phyloP scores from a whole-genome alignment of 2,113 vertebrate species.

The Candoia aspera region DNA sequence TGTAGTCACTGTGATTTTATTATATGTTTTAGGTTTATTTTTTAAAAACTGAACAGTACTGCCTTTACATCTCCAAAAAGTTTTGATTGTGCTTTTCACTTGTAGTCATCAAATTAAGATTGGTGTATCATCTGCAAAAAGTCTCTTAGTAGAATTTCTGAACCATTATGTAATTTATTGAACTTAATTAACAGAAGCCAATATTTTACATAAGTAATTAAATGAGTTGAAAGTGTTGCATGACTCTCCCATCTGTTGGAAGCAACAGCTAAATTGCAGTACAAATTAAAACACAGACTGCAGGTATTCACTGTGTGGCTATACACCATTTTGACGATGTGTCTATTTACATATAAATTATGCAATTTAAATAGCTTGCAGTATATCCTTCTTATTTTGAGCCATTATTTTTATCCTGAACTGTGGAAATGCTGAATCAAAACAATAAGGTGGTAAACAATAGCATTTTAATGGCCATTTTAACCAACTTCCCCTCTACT shows the following conservation, averaged over 20 bases:
- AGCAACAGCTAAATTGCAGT: conserved; percentile 46
- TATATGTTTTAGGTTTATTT: neutral
- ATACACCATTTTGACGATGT: conserved; percentile 32
- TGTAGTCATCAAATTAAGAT: conserved; percentile 15
- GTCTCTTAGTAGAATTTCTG: conserved; percentile 43
- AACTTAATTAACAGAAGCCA: conserved; percentile 58
- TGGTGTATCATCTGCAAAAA: conserved; percentile 12
- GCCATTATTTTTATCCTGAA: conserved; percentile 59
- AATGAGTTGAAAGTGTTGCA: conserved; percentile 48
- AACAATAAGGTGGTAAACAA: conserved; percentile 58
- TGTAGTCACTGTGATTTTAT: neutral
- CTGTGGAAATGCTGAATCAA: conserved; percentile 58
- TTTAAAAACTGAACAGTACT: neutral
- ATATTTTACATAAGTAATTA: conserved; percentile 65
- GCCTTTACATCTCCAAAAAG: neutral
- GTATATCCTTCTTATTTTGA: conserved; percentile 53
- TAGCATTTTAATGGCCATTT: conserved; percentile 55
- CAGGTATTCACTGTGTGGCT: conserved; percentile 40
- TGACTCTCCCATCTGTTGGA: conserved; percentile 56
- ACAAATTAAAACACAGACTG: conserved; percentile 49
- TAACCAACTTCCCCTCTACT: conserved; percentile 40
- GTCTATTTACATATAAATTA: conserved; percentile 46
- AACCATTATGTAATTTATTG: conserved; percentile 54
- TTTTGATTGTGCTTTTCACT: neutral
- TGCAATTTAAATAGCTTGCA: conserved; percentile 53